phyloP scores from a whole-genome alignment of 2,113 vertebrate genomes.

The Centrocercus urophasianus region DNA sequence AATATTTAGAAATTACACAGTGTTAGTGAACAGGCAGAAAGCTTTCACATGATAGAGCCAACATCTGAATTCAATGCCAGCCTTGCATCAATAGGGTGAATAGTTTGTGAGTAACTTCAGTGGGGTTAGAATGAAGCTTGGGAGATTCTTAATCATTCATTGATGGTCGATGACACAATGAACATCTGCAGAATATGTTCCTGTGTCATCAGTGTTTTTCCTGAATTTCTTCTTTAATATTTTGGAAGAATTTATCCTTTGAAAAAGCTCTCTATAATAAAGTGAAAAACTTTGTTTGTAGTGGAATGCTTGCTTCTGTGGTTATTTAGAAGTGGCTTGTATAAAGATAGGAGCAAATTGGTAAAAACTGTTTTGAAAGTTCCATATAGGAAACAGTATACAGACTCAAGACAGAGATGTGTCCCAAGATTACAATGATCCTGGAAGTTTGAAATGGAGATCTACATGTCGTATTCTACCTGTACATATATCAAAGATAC shows the following conservation, averaged over 20 bases:
- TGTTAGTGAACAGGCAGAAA: neutral
- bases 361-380: neutral
- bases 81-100: neutral
- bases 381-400: neutral
- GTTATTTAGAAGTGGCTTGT: neutral
- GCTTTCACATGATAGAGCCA: neutral
- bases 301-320: neutral
- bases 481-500: neutral
- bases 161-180: neutral
- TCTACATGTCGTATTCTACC: neutral
- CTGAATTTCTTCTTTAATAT: neutral
- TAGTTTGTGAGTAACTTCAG: constrained; percentile 5
- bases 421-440: neutral
- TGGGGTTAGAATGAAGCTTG: neutral
- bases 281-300: neutral
- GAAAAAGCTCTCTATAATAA: neutral
- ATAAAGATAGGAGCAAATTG: neutral
- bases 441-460: neutral
- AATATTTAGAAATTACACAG: neutral
- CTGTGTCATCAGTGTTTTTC: neutral
- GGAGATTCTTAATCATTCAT: constrained; percentile 27
- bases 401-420: neutral
- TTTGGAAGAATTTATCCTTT: neutral
- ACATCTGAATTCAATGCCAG: neutral
- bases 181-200: neutral